Evolutionary conservation across 2,113 vertebrate genomes (phyloP), one percentile per base, ranked within the genome.

Genomic region (Pionites leucogaster): DNA sequence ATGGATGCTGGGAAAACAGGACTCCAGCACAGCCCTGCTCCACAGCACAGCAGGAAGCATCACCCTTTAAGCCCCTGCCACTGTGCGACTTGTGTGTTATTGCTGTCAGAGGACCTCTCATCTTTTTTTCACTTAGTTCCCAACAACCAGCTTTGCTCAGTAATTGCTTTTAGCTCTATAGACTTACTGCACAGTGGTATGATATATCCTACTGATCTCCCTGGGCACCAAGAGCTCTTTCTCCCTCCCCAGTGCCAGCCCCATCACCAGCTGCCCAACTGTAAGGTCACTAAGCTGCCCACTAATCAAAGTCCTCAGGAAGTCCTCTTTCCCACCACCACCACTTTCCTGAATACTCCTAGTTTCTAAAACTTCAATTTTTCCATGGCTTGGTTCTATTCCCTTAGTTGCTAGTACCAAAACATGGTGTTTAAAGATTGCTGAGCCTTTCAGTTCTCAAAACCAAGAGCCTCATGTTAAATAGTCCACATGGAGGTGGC

Each of bases 91-190:
- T 65, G 13, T 13, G 23, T 37, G 65, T 57, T 50, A 23, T 1
- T 63, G 82, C 88, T 91, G 64, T 62, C 93, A 20, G 29, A 92
- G 80, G 90, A 67, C 4, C 16, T 41, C 79, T 81, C 64, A 39
- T 64, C 92, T 81, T 57, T 22, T 8, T 93, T 91, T 76, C 83
- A 60, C 87, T 82, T 44, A 64, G 82, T 93, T 65, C 75, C 20
- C 6, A 1, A 25, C 71, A 62, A 53, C 46, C 47, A 33, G 37
- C 57, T 63, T 53, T 74, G 80, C 87, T 80, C 96, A 44, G 88
- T 42, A 57, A 64, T 5, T 80, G 64, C 5, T 91, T 78, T 41
- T 22, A 79, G 57, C 75, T 75, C 78, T 55, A 8, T 22, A 76
- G 76, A 72, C 57, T 64, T 29, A 42, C 69, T 41, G 69, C 1